Base-by-base conservation (phyloP, 2,797 vertebrate genomes). In the Ptychadena robeensis region DNA sequence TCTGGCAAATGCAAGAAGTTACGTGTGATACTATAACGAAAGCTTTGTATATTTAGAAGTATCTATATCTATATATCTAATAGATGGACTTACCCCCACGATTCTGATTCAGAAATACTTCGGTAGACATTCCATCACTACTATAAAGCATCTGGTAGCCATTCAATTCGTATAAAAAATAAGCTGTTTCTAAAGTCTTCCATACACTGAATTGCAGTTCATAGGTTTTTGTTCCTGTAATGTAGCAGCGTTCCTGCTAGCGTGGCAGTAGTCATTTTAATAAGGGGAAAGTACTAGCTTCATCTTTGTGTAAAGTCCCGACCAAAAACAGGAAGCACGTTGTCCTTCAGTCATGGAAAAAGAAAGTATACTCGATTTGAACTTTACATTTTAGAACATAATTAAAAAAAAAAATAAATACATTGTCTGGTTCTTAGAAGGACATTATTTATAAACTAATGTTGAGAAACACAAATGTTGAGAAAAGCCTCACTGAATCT, bases 251-350 rank as follows among this genome's bases (percentile, higher is more conserved):
- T 44, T 65, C 61, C 37, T 79, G 69, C 59, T 30, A 72, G 12
- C 61, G 61, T n/a, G 15, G 11, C 25, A 61, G 48, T 59, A 30
- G 61, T 64, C 9, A 31, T 3, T 38, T 4, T 44, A 35, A 38
- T 73, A 8, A 70, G 61, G 70, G 82, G 82, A 79, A 84, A 66
- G 79, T 84, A 76, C 73, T 44, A 44, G 63, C 61, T 34, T 28
- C 38, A 37, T 73, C 61, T 35, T 31, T 18, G 2, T 74, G 48
- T 74, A 83, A 66, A 84, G 76, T 25, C 12, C 9, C 35, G 40
- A 35, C 61, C 44, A 72, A 83, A 83, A 63, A 86, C 78, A 83
- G 48, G 63, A 68, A 83, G 77, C 44, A n/a, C 1, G 18, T 2
- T 22, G 44, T 53, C 44, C 44, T 53, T 15, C 44, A 22, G 18